Evolutionary conservation across 2,113 vertebrate species (phyloP).

Genomic region (Phalacrocorax aristotelis): DNA sequence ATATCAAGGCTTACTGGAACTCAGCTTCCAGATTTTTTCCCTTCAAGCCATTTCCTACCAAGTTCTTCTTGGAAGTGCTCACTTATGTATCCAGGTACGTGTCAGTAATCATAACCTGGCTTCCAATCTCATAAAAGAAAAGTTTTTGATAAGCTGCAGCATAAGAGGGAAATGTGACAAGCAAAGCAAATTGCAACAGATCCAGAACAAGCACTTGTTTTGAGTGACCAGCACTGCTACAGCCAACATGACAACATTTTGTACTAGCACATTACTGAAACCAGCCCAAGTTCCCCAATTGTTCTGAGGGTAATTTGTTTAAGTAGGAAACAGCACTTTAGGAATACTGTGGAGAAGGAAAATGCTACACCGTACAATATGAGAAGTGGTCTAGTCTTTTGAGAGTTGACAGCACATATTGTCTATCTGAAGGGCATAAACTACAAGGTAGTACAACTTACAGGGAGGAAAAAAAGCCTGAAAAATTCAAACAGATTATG

Average conservation of each 20-base stretch:
- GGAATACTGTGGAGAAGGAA: not conserved
- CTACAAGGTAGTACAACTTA: not conserved
- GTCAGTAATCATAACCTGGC: not conserved
- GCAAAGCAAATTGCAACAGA: not conserved
- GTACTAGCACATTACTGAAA: not conserved
- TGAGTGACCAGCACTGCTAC: not conserved
- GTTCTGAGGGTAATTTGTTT: not conserved
- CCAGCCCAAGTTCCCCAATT: not conserved
- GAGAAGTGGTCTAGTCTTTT: not conserved
- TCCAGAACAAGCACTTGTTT: not conserved
- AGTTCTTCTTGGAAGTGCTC: not conserved
- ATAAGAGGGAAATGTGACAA: not conserved
- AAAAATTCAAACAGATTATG: not conserved
- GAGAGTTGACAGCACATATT: not conserved
- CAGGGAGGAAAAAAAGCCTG: not conserved
- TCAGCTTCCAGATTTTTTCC: not conserved
- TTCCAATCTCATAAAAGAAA: not conserved
- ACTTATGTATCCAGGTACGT: not conserved
- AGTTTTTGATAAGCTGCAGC: not conserved
- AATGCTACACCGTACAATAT: not conserved
- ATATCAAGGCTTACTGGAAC: not conserved
- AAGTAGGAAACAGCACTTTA: not conserved
- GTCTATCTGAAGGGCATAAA: not conserved
- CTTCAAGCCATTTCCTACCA: not conserved
- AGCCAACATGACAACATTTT: not conserved